Evolutionary conservation across 2,888 invertebrate species (phyloP), one percentile per base, ranked within the genome.

Genomic region (Torymus auratus): DNA sequence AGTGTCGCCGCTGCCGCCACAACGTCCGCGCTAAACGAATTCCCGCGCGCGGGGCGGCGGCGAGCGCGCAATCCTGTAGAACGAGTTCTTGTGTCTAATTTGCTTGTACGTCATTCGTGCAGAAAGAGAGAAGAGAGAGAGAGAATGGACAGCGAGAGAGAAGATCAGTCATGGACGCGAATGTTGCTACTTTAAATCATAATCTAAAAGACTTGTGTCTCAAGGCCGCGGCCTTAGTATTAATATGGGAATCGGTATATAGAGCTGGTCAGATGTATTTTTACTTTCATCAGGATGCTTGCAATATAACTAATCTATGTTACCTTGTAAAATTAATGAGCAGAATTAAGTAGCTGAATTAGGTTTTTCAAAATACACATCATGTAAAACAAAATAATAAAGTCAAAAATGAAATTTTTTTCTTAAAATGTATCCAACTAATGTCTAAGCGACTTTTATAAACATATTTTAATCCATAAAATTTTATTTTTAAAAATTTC

Each of bases 41-140:
- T 65, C 65, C 65, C 50, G 68, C 56, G 73, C 53, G 17, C 28
- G 28, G 14, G 12, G 11, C 52, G n/a, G 11, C 13, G 1, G 55
- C 11, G 41, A n/a, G 55, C 50, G n/a, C 2, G n/a, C 17, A 58
- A 78, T 78, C 78, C 79, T 65, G 74, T 14, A 17, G 50, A 74
- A 74, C 74, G 28, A 74, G 79, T 79, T 79, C 69, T 74, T 78
- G 61, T 23, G 56, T 23, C 74, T 64, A 62, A 69, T 69, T 79
- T 73, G 73, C 73, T 79, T 73, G 62, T 50, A 62, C 58, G 62
- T 79, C 69, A 79, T 74, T 79, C 61, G 55, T 15, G 41, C 17
- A 12, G 13, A 61, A n/a, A 14, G 58, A 53, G 52, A 0, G n/a
- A 7, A 52, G 12, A 0, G 5, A 20, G 28, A 28, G 41, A 61